Conservation (phyloP, 2,797 vertebrate genomes). For the Anabas testudineus region DNA sequence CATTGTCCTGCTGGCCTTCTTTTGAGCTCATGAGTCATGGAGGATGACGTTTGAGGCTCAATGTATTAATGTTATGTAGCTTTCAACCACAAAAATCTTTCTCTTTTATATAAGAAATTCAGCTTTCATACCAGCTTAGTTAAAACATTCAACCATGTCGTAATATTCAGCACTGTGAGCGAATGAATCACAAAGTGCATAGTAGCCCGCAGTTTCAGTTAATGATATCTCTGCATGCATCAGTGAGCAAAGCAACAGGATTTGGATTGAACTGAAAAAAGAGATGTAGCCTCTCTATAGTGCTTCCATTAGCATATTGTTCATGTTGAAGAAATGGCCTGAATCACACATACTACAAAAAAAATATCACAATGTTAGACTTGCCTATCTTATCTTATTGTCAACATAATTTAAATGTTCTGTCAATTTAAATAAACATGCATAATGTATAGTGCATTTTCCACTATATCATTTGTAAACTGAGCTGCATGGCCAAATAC, state of each 20-base stretch:
- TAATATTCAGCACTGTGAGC: not conserved
- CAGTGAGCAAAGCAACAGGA: not conserved
- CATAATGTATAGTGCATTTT: too few relatives aligned
- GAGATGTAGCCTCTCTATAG: not conserved
- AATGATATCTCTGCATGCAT: slow-evolving; percentile 2
- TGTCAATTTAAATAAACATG: too few relatives aligned
- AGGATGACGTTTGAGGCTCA: not conserved
- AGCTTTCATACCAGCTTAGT: not conserved
- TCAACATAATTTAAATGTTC: too few relatives aligned
- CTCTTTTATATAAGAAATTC: not conserved
- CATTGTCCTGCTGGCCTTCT: not conserved
- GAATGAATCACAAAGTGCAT: not conserved
- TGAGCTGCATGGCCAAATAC: too few relatives aligned
- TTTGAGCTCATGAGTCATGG: not conserved
- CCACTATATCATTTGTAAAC: too few relatives aligned
- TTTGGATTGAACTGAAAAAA: not conserved
- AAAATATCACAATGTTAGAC: too few relatives aligned
- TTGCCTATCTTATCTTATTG: too few relatives aligned
- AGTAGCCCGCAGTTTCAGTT: not conserved
- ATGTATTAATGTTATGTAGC: not conserved
- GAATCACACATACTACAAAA: too few relatives aligned
- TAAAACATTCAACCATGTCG: not conserved
- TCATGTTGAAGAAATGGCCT: too few relatives aligned
- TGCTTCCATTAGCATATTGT: not conserved
- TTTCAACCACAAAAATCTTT: not conserved